These are phyloP conservation scores for Amiota minor DNA, from an alignment of 2,888 invertebrate genomes.

Conservation along the genomic window DNA sequence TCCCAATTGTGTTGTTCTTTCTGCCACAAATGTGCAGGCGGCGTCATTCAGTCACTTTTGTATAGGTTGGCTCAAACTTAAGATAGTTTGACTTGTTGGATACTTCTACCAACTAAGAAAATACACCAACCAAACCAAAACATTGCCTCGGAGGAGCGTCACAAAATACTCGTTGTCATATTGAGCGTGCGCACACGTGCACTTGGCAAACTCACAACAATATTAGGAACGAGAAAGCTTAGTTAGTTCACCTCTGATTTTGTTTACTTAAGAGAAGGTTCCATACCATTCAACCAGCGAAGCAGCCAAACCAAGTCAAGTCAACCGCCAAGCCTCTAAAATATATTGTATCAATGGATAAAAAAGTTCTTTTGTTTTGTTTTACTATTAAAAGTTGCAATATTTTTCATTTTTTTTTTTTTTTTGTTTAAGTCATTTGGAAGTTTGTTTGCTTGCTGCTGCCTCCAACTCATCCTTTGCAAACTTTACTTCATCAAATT, in stretches of 20 bases:
- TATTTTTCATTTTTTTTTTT: not conserved
- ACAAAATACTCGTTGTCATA: no score
- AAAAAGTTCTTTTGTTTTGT: slow-evolving; percentile 18
- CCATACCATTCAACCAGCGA: not conserved
- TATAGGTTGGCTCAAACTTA: no score
- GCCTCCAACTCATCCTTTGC: not conserved
- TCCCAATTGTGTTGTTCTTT: no score
- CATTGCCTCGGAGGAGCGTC: slow-evolving; percentile 1
- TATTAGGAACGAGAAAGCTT: slow-evolving; percentile 3
- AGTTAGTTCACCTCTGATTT: not conserved
- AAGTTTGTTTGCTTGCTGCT: not conserved
- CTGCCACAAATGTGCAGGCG: not conserved
- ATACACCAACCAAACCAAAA: not conserved
- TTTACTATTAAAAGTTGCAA: not conserved
- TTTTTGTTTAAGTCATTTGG: slow-evolving; percentile 14
- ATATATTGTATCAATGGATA: slow-evolving; percentile 1
- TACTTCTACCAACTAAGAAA: not conserved
- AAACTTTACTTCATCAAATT: no score
- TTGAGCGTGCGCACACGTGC: slow-evolving; percentile 21
- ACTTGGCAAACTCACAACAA: slow-evolving; percentile 19
- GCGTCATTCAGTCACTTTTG: not conserved
- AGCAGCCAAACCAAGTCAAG: slow-evolving; percentile 11
- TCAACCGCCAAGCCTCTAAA: slow-evolving; percentile 21
- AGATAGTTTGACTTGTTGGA: no score
- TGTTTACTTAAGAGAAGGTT: not conserved